These are phyloP conservation scores for Callaeas wilsoni DNA, from an alignment of 2,113 vertebrate genomes.

Conservation along the genomic window DNA sequence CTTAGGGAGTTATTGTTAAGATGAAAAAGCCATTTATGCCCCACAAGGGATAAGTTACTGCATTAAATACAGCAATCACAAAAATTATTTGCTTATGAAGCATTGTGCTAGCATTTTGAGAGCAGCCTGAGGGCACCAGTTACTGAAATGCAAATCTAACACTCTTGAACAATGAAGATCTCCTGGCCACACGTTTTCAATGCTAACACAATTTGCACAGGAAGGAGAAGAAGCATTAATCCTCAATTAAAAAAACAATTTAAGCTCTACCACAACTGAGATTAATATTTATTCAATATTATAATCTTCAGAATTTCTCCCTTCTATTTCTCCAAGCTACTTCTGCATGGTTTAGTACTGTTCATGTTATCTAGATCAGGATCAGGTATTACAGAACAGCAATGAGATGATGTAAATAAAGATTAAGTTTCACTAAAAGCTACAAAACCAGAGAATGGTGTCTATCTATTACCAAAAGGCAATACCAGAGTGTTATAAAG, in stretches of 20 bases:
- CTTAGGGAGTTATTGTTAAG: background rate
- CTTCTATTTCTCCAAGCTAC: background rate
- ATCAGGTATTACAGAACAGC: background rate
- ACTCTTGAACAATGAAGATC: background rate
- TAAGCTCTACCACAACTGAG: background rate
- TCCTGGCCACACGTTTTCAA: background rate
- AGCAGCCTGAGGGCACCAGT: background rate
- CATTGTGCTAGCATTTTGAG: background rate
- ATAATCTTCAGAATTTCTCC: background rate
- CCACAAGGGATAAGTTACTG: background rate
- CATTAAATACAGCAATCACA: background rate
- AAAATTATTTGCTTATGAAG: background rate
- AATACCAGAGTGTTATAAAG: background rate
- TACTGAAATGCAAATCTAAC: background rate
- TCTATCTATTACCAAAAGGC: background rate
- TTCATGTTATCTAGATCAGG: background rate
- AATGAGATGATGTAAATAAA: background rate
- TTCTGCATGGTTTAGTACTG: background rate
- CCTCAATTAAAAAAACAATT: background rate
- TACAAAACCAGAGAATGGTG: background rate
- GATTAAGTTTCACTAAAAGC: background rate
- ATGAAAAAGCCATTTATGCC: background rate
- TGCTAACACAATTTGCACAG: background rate
- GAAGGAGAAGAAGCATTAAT: background rate
- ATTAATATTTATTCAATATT: background rate